Conservation (phyloP, 1,140 invertebrate species). For the Oscheius sp. region DNA sequence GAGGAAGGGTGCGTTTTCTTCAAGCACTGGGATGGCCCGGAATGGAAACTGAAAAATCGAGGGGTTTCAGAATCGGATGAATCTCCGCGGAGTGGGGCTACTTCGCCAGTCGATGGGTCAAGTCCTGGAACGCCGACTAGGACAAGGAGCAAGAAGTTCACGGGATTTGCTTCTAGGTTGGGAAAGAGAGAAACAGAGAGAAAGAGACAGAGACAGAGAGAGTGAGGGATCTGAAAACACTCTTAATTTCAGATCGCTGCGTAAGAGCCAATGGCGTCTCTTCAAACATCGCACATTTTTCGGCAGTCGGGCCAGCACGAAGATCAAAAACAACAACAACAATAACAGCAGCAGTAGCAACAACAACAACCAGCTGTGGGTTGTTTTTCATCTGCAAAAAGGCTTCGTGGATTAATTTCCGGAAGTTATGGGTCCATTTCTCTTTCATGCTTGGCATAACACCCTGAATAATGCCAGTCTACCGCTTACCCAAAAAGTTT, state of each 20-base stretch:
- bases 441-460: too few species aligned
- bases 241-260: constrained; percentile 28
- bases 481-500: too few species aligned
- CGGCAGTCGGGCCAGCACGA: constrained; percentile 17
- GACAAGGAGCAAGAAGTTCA: not conserved
- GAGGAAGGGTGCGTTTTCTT: not conserved
- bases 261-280: constrained; percentile 32
- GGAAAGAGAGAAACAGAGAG: not conserved
- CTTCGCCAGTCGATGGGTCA: not conserved
- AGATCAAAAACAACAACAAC: constrained; percentile 17
- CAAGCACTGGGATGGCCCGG: not conserved
- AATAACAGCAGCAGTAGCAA: not conserved
- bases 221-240: not conserved
- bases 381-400: too few species aligned
- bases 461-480: too few species aligned
- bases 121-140: not conserved
- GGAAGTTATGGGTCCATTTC: too few species aligned
- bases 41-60: not conserved
- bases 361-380: constrained; percentile 24
- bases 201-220: not conserved
- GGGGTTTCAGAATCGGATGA: not conserved
- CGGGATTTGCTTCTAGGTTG: not conserved
- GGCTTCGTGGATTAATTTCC: not conserved
- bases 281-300: constrained; percentile 35
- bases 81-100: not conserved